Percentiles rank a stretch among this genome's conserved stretches.
Evolutionary conservation across 2,888 invertebrate species (phyloP).

Genomic region (Lobophora halterata): DNA sequence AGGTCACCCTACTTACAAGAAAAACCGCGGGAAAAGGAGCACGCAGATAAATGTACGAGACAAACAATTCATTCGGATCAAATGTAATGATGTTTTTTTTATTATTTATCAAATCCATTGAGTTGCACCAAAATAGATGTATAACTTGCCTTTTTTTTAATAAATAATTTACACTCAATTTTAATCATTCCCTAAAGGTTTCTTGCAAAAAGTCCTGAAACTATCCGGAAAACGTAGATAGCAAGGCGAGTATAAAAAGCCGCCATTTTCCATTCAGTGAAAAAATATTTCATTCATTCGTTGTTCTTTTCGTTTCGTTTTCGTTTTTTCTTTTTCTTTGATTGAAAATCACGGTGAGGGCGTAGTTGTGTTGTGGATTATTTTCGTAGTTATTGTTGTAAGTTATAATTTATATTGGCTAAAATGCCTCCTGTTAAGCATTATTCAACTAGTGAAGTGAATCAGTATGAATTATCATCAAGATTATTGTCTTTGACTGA

Average conservation of each 20-base stretch:
- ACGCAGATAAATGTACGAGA: too few relatives aligned
- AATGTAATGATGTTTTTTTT: too few relatives aligned
- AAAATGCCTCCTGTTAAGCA: conserved; percentile 74
- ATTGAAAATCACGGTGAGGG: conserved; percentile 51
- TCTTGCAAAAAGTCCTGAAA: too few relatives aligned
- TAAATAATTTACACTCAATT: too few relatives aligned
- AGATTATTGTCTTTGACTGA: conserved; percentile 75
- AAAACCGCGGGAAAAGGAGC: too few relatives aligned
- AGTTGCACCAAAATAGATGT: too few relatives aligned
- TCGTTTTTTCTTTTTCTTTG: conserved; percentile 52
- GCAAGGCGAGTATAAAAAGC: conserved; percentile 22
- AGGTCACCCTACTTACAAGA: too few relatives aligned
- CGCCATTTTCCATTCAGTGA: conserved; percentile 55
- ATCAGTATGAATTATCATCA: conserved; percentile 77
- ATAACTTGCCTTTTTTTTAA: too few relatives aligned
- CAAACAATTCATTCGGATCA: too few relatives aligned
- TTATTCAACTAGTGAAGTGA: conserved; percentile 76
- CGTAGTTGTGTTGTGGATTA: conserved; percentile 44
- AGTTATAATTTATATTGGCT: conserved; percentile 64
- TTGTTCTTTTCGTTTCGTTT: conserved; percentile 40
- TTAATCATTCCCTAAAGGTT: too few relatives aligned
- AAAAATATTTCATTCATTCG: conserved; percentile 29
- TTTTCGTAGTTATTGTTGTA: conserved; percentile 65
- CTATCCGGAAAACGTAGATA: too few relatives aligned
- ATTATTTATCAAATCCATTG: too few relatives aligned